Evolutionary conservation across 2,113 vertebrate species (phyloP).

Genomic region (Catharus minimus): DNA sequence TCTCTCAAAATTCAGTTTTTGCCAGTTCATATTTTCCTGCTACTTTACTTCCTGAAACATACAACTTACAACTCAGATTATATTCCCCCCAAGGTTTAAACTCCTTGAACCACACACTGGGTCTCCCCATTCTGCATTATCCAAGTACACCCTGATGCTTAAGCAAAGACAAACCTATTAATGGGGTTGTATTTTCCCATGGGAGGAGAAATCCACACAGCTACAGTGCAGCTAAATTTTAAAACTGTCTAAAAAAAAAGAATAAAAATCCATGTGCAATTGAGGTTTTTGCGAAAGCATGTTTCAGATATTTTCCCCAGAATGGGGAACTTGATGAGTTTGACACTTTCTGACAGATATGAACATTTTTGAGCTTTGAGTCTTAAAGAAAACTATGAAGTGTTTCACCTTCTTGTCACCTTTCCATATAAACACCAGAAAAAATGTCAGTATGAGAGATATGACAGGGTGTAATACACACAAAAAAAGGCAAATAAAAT

Average conservation of each 20-base stretch:
- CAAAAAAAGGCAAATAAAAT: neutral
- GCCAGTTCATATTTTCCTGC: neutral
- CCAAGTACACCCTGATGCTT: neutral
- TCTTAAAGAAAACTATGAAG: neutral
- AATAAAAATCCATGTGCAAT: neutral
- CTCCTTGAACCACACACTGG: neutral
- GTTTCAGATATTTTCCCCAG: neutral
- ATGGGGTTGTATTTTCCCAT: neutral
- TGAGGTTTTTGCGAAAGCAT: neutral
- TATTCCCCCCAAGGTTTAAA: neutral
- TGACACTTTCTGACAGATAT: neutral
- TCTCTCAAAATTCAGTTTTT: neutral
- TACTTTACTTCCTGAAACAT: neutral
- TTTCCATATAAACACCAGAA: constrained; percentile 1
- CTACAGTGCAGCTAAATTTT: neutral
- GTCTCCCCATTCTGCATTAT: neutral
- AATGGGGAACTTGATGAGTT: neutral
- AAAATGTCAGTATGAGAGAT: neutral
- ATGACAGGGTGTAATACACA: neutral
- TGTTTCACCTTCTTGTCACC: constrained; percentile 12
- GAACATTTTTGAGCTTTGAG: neutral
- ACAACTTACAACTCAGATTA: neutral
- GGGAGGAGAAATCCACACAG: neutral
- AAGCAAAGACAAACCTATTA: neutral
- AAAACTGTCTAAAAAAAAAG: neutral